Percentiles rank a stretch among this genome's conserved stretches.
Evolutionary conservation across 2,888 invertebrate genomes (phyloP).

Genomic region (Ophion obscuratus): DNA sequence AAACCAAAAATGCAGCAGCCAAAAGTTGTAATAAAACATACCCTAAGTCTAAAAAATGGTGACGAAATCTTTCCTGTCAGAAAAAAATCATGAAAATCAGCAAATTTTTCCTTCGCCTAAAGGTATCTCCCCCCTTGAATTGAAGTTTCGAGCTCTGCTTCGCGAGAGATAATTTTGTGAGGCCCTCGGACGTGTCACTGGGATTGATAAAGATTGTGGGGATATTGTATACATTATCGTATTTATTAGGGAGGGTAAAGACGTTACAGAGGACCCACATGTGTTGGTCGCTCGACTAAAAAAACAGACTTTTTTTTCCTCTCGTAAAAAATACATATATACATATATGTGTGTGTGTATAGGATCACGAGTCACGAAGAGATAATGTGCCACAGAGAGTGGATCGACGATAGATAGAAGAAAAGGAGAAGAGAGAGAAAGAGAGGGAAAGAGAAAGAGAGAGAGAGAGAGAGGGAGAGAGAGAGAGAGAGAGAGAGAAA

Average conservation of each 20-base stretch:
- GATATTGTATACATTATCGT: slow-evolving; percentile 45
- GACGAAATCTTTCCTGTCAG: too few relatives aligned
- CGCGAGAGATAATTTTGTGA: slow-evolving; percentile 9
- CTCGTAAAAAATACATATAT: background rate
- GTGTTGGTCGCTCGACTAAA: slow-evolving; percentile 43
- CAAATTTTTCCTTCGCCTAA: background rate
- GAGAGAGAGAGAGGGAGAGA: slow-evolving; percentile 10
- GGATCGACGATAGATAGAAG: slow-evolving; percentile 20
- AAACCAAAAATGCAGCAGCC: too few relatives aligned
- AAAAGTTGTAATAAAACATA: too few relatives aligned
- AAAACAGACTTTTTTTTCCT: slow-evolving; percentile 42
- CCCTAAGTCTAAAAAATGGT: too few relatives aligned
- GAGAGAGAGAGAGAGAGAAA: slow-evolving; percentile 2
- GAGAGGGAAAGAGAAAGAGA: background rate
- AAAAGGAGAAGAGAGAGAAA: slow-evolving; percentile 9
- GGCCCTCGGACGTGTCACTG: slow-evolving; percentile 7
- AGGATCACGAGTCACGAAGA: slow-evolving; percentile 41
- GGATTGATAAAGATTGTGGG: slow-evolving; percentile 45
- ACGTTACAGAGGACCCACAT: slow-evolving; percentile 57
- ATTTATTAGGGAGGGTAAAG: slow-evolving; percentile 34
- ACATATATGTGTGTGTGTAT: slow-evolving; percentile 3
- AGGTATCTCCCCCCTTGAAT: background rate
- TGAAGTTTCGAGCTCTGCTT: background rate
- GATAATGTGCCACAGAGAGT: background rate
- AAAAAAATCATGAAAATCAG: too few relatives aligned